Evolutionary conservation across 2,113 vertebrate genomes (phyloP), one percentile per base, ranked within the genome.

Genomic region (Oryzias woworae): DNA sequence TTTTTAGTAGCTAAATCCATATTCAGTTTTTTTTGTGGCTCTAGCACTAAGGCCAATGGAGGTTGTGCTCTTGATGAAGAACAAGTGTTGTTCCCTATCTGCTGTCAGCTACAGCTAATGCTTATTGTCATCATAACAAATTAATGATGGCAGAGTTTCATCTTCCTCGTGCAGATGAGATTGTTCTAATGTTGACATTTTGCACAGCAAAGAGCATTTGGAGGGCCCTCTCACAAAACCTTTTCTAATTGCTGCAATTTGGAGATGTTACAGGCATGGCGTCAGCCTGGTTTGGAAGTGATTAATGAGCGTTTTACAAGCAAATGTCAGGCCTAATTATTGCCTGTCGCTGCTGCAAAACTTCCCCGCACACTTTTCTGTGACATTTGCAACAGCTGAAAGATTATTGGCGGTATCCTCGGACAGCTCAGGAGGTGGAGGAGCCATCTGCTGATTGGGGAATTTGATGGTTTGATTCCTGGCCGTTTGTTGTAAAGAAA

Each of bases 291-390:
- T 69, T 70, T 71, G 75, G 72, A 74, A 53, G 59, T 79, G 71
- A 69, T 77, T 87, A 78, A 83, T 75, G 78, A 80, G 20, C 77
- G 17, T 83, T 77, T 62, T 42, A 60, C 55, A 81, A 68, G 53
- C 71, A 92, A 93, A 92, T 93, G 89, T 90, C 90, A 91, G 63
- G 14, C 48, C 49, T 78, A 82, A 91, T 90, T 66, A 73, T 66
- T 48, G 51, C 65, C 73, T 69, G 47, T 10, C 31, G 28, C 75
- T 71, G 49, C 55, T 58, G 47, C 52, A 48, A 73, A 66, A 69
- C 69, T 56, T 58, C 18, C 36, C 47, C 50, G 1, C 55, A 55
- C 67, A 46, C 64, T 56, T 58, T 26, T 58, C 58, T 68, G 58
- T 86, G 81, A 72, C 82, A 87, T 88, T 88, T 83, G 58, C 61